Percentiles rank a stretch among this genome's conserved stretches.
These are phyloP conservation scores for Eurytoma adleriae DNA, from an alignment of 2,888 invertebrate species.

Conservation along the genomic window DNA sequence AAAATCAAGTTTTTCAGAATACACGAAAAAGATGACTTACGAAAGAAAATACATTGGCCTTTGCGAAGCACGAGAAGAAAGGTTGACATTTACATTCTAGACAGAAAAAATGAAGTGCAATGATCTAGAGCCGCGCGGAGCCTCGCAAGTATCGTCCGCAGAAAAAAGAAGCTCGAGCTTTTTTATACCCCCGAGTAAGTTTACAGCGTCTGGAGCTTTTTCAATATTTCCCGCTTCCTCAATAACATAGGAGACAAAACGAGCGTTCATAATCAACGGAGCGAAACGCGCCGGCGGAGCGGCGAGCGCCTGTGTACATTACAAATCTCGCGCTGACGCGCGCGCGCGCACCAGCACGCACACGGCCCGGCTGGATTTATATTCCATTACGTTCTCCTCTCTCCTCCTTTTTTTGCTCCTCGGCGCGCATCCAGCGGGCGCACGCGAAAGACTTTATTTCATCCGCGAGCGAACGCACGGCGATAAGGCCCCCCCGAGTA, in stretches of 20 bases:
- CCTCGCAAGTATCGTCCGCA: too few species aligned
- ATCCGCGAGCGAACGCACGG: constrained; percentile 7
- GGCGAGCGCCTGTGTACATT: neutral
- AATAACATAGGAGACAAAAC: constrained; percentile 2
- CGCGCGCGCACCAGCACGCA: neutral
- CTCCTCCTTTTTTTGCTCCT: constrained; percentile 26
- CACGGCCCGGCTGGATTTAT: constrained; percentile 17
- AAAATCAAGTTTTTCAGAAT: too few species aligned
- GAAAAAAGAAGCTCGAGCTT: too few species aligned
- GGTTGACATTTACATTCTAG: too few species aligned
- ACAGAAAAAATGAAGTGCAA: too few species aligned
- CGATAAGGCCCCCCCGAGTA: constrained; percentile 4
- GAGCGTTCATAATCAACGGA: neutral
- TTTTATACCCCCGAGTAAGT: too few species aligned
- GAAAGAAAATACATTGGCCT: too few species aligned
- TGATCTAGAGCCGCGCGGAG: too few species aligned
- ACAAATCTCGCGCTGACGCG: neutral
- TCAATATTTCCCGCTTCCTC: constrained; percentile 4
- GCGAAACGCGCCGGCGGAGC: too few species aligned
- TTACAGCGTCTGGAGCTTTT: neutral
- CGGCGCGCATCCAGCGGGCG: neutral
- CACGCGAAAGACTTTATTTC: constrained; percentile 35
- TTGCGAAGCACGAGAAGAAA: too few species aligned
- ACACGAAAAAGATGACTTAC: too few species aligned
- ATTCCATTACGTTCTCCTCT: constrained; percentile 24